phyloP scores from a whole-genome alignment of 2,113 vertebrate genomes.

The Crypturellus undulatus region DNA sequence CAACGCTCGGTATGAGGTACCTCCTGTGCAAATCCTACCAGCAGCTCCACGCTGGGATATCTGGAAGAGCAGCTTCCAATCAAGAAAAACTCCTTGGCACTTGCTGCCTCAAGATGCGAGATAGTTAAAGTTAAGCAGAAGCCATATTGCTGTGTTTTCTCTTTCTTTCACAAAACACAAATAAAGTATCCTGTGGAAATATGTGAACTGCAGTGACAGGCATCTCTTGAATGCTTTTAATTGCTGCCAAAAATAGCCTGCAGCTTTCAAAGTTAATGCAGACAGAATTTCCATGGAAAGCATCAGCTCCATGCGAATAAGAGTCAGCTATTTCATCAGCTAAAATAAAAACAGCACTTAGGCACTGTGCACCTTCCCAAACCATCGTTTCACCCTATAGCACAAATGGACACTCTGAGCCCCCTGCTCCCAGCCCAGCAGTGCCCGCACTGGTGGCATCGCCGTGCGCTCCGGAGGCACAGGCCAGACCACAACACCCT shows the following conservation, averaged over 20 bases:
- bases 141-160: constrained; percentile 50
- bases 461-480: no score
- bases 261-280: constrained; percentile 49
- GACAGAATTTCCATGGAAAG: constrained; percentile 46
- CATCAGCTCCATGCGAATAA: constrained; percentile 11
- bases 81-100: constrained; percentile 68
- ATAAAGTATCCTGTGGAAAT: constrained; percentile 57
- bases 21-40: constrained; percentile 17
- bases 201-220: constrained; percentile 55
- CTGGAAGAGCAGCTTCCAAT: constrained; percentile 26
- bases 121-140: constrained; percentile 55
- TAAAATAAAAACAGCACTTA: constrained; percentile 43
- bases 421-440: no score
- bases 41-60: constrained; percentile 1
- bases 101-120: background rate
- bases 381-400: background rate
- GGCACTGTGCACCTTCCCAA: background rate
- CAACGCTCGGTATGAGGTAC: background rate
- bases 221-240: constrained; percentile 66
- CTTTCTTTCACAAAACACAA: constrained; percentile 51
- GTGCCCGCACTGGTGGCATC: no score
- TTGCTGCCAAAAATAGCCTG: constrained; percentile 63
- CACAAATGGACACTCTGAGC: background rate
- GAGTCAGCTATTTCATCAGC: background rate
- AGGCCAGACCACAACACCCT: no score